phyloP scores from a whole-genome alignment of 2,888 invertebrate species.

The Drosophila eohydei region DNA sequence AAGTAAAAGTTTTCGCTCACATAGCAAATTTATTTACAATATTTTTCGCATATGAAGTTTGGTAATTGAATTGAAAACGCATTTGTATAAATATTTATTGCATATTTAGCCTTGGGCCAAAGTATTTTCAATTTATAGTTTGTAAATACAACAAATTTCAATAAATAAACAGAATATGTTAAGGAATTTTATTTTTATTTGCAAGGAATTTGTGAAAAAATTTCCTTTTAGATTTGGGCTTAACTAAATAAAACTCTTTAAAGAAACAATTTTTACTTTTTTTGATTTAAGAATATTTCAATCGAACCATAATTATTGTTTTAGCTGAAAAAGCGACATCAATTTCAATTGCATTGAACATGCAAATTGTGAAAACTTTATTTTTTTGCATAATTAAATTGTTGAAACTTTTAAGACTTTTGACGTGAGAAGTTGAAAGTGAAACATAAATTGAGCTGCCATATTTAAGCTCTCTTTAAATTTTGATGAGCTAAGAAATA shows the following conservation, averaged over 20 bases:
- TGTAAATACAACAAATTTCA: not conserved
- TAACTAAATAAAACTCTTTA: not conserved
- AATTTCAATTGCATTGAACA: no score
- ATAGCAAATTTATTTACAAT: not conserved
- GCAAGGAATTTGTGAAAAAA: not conserved
- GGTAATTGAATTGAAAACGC: constrained; percentile 3
- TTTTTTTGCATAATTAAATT: no score
- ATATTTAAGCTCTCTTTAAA: no score
- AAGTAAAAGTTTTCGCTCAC: constrained; percentile 10
- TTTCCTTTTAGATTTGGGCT: not conserved
- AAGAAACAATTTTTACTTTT: no score
- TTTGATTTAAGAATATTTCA: no score
- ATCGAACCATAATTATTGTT: no score
- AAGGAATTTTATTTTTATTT: not conserved
- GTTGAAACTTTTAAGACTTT: no score
- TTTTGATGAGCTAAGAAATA: no score
- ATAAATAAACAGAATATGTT: not conserved
- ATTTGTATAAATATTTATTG: not conserved
- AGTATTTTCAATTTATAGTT: constrained; percentile 5
- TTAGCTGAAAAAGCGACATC: no score
- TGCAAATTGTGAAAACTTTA: no score
- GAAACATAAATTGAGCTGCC: no score
- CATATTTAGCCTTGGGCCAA: not conserved
- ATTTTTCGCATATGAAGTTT: not conserved
- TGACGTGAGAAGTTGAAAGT: no score